Conservation (phyloP, 92 coral and sea anemone genomes). For the Paragorgia papillata region DNA sequence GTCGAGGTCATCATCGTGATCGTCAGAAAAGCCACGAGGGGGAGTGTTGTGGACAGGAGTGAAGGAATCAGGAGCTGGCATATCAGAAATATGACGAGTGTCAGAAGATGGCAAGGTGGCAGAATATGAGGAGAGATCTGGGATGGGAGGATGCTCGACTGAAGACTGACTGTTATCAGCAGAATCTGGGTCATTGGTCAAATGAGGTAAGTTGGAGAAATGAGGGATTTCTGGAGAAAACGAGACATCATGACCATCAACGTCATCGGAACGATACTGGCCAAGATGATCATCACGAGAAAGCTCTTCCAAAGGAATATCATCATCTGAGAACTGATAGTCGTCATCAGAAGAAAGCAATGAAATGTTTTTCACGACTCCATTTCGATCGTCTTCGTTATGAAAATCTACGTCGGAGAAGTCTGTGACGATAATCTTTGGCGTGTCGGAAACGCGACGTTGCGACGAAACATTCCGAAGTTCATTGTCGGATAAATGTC, state of each 20-base stretch:
- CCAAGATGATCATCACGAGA: neutral
- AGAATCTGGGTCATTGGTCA: neutral
- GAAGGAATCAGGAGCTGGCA: no score
- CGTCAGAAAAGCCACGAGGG: neutral
- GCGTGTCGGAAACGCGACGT: neutral
- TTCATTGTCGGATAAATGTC: no score
- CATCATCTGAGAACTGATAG: conserved; percentile 1
- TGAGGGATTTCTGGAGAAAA: neutral
- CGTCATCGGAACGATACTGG: no score
- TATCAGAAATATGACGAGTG: neutral
- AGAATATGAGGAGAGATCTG: neutral
- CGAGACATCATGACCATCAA: no score
- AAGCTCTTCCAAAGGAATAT: neutral
- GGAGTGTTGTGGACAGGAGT: no score
- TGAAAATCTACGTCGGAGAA: neutral
- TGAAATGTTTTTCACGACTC: neutral
- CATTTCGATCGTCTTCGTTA: neutral
- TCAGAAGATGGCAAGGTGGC: neutral
- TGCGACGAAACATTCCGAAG: neutral
- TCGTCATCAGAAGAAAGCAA: neutral
- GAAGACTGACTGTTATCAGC: neutral
- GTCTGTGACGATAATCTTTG: conserved; percentile 23
- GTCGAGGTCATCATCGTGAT: no score
- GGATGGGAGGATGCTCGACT: neutral
- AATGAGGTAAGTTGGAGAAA: neutral